Conservation (phyloP, 37 sponge, comb jelly and placozoan species). For the Eunapius fragilis region DNA sequence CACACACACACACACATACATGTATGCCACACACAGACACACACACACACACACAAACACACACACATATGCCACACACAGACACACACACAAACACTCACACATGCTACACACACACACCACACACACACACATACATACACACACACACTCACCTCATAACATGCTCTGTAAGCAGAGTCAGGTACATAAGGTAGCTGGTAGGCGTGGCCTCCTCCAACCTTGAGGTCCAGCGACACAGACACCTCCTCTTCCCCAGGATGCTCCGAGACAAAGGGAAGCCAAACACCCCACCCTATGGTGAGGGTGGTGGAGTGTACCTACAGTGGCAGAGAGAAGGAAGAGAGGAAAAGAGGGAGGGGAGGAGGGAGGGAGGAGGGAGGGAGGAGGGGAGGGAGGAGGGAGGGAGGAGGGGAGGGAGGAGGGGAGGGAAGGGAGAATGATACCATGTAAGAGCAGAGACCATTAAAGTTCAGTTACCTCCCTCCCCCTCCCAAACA, state of each 20-base stretch:
- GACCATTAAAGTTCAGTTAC: too few species aligned
- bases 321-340: background rate
- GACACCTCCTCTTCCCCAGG: background rate
- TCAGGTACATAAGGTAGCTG: slow-evolving; percentile 25
- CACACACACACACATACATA: slow-evolving; percentile 2
- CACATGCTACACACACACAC: too few species aligned
- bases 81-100: slow-evolving; percentile 4
- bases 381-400: too few species aligned
- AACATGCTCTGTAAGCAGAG: slow-evolving; percentile 49
- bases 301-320: slow-evolving; percentile 28
- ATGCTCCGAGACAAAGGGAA: background rate
- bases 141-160: slow-evolving; percentile 24
- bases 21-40: background rate
- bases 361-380: too few species aligned
- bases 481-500: background rate
- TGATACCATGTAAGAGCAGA: too few species aligned
- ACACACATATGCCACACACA: slow-evolving; percentile 5
- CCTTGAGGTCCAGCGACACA: slow-evolving; percentile 38
- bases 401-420: too few species aligned
- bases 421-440: background rate
- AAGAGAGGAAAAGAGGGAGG: background rate
- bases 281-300: slow-evolving; percentile 58
- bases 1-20: background rate
- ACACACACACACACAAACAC: background rate
- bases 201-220: slow-evolving; percentile 34